Evolutionary conservation across 2,888 invertebrate species (phyloP), one percentile per base, ranked within the genome.

Genomic region (Chalcosyrphus nemorum): DNA sequence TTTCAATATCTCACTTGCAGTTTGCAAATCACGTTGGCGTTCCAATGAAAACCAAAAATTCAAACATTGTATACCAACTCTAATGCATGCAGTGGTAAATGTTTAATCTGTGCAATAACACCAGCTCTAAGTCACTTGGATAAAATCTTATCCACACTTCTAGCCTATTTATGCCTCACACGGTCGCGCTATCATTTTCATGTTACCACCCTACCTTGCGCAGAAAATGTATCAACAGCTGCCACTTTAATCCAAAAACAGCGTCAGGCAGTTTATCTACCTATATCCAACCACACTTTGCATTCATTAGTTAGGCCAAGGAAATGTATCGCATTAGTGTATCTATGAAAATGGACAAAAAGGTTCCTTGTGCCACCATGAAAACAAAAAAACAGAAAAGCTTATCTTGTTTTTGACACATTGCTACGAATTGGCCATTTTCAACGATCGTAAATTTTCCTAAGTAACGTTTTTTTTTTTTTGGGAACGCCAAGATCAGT

Each of bases 371-470:
- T n/a, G 63, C 74, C 65, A 70, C 71, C 65, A 76, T 15, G 6
- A 38, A 50, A 72, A 61, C 50, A 13, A 41, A 70, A 61, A 61
- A 57, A 5, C 15, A 32, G 50, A 35, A 74, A 70, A 47, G 74
- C 80, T 84, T 84, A 84, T 84, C 84, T 80, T 84, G 84, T 80
- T 84, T 80, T 84, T 84, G 84, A 84, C 84, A 84, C 84, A 84
- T 84, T 84, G 84, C 80, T 84, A 84, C 84, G 84, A 84, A 84
- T 84, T 84, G 84, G 84, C 70, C 74, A 80, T 80, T 84, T 75
- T 75, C 84, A 74, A 70, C 54, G 84, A 65, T 84, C 84, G 84
- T 84, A 84, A 84, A 84, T 84, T 75, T 68, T 74, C 74, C 32
- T 54, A 43, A 59, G 63, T 61, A 56, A 63, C 41, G 52, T 38